Evolutionary conservation across 1,140 invertebrate species (phyloP), one percentile per base, ranked within the genome.

Genomic region (Arctopsyche grandis): DNA sequence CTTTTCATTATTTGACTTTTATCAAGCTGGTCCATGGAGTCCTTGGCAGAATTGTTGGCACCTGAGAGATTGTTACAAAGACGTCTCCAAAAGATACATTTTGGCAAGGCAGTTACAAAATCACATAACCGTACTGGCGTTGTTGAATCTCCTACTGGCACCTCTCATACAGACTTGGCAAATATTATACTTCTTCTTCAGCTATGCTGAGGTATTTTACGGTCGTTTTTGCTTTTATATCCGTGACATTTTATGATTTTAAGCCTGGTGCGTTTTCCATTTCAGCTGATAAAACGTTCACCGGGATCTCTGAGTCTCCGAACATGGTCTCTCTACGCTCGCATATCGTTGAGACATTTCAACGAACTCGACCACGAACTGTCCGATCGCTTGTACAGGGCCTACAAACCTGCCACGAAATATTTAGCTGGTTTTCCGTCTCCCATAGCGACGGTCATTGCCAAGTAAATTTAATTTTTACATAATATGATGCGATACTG

Each of bases 321-420:
- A 75, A 93, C 93, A 80, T 98, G 97, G 97, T 98, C 97, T 0
- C 88, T 94, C 19, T 99, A 98, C 87, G 94, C 95, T 10, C 91
- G 93, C 7, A 86, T 97, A 0, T 98, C 97, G 84, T 88, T 99
- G 19, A 90, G 98, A 5, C 98, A 99, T 86, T 99, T 99, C 86
- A 99, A 99, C 88, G 98, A 99, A 88, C 88, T 99, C 12, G 98
- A 99, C 84, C 98, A 99, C 87, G 98, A 99, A 86, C 86, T 99
- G 60, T 92, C 96, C 80, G 94, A 95, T 0, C 90, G 98, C 69
- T 88, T 99, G 9, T 97, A 94, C 85, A 89, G 96, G 82, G 97
- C 96, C 0, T 97, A 99, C 86, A 92, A 94, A 82, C 95, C 96
- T 48, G 95, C 97, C 0, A 92, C 93, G 24, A 95, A 94, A 84